Evolutionary conservation across 2,797 vertebrate genomes (phyloP).

Genomic region (Manis pentadactyla): DNA sequence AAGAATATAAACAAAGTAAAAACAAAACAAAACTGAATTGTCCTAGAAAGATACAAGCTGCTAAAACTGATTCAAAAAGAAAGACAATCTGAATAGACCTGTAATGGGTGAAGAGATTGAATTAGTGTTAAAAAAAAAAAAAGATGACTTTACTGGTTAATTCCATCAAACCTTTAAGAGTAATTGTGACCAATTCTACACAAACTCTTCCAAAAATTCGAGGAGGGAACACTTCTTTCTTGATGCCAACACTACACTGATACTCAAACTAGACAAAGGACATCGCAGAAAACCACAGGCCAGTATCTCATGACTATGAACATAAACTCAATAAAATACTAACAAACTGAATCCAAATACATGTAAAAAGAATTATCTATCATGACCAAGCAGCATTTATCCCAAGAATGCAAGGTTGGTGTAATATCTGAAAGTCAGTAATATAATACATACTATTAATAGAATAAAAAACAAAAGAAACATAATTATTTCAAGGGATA

Average conservation of each 20-base stretch:
- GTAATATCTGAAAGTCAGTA: background rate
- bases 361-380: background rate
- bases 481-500: background rate
- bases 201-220: background rate
- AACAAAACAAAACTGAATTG: background rate
- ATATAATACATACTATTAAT: background rate
- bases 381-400: background rate
- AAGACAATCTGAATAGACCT: background rate
- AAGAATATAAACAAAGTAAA: background rate
- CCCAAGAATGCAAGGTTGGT: background rate
- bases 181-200: background rate
- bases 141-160: background rate
- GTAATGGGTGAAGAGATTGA: fast-evolving
- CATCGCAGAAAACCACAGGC: background rate
- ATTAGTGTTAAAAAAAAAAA: background rate
- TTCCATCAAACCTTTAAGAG: background rate
- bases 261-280: background rate
- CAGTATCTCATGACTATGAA: background rate
- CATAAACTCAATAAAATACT: background rate
- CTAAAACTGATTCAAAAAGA: background rate
- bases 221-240: background rate
- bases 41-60: background rate
- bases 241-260: background rate
- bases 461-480: background rate
- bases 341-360: background rate